phyloP scores from a whole-genome alignment of 2,113 vertebrate species.

The Brachypodius melanocephalos region DNA sequence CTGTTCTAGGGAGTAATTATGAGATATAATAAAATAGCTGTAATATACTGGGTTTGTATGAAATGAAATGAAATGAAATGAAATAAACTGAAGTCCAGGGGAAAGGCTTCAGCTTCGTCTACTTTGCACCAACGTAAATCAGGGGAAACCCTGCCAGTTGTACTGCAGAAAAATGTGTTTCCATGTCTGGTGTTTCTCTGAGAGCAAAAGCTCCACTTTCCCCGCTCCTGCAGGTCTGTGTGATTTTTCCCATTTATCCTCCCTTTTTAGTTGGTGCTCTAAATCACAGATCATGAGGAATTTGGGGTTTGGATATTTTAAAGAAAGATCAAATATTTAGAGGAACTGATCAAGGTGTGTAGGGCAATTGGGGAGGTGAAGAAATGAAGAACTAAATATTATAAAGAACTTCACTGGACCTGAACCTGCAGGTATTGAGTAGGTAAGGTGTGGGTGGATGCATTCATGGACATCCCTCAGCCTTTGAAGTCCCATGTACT shows the following conservation, averaged over 20 bases:
- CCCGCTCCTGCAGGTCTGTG: accelerated
- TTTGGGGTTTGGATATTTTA: neutral
- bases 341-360: neutral
- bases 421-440: neutral
- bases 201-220: neutral
- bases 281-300: neutral
- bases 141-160: neutral
- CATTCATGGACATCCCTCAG: neutral
- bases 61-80: neutral
- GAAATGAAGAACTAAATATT: neutral
- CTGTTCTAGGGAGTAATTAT: neutral
- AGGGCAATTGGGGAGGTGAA: neutral
- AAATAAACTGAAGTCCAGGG: neutral
- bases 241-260: neutral
- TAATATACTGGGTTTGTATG: neutral
- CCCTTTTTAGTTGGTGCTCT: neutral
- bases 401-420: neutral
- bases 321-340: neutral
- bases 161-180: neutral
- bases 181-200: neutral
- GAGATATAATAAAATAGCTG: neutral
- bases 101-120: neutral
- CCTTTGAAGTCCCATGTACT: neutral
- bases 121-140: neutral
- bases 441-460: neutral